Percentiles rank a stretch among this genome's conserved stretches.
Evolutionary conservation across 1,140 invertebrate species (phyloP).

Genomic region (Geopemphigus sp.): DNA sequence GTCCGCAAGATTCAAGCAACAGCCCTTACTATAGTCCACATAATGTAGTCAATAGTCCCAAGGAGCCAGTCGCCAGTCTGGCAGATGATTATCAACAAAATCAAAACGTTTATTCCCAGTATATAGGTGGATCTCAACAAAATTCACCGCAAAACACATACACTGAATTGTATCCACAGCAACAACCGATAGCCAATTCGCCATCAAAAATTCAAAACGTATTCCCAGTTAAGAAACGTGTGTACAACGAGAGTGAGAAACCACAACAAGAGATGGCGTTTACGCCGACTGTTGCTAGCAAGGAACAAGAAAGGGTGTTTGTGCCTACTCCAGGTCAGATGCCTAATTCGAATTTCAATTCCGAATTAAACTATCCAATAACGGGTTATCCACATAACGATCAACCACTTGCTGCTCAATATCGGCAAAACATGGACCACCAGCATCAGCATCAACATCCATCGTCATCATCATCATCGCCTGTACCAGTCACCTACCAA

Average conservation of each 20-base stretch:
- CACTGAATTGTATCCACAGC: slow-evolving; percentile 33
- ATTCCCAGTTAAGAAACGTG: slow-evolving; percentile 61
- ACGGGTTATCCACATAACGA: slow-evolving; percentile 16
- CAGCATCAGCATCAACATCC: neutral
- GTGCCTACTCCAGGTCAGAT: slow-evolving; percentile 53
- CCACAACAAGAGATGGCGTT: slow-evolving; percentile 51
- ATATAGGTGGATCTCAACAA: slow-evolving; percentile 19
- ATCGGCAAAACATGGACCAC: slow-evolving; percentile 31
- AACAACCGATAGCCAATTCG: neutral
- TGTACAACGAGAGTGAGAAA: slow-evolving; percentile 60
- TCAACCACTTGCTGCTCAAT: slow-evolving; percentile 19
- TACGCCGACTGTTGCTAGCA: slow-evolving; percentile 50
- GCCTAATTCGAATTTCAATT: slow-evolving; percentile 51
- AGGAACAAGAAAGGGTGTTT: slow-evolving; percentile 51
- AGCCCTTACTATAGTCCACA: slow-evolving; percentile 48
- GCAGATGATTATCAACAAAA: slow-evolving; percentile 37
- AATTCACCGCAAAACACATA: slow-evolving; percentile 37
- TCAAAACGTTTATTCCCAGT: slow-evolving; percentile 26
- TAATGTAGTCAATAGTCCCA: slow-evolving; percentile 29
- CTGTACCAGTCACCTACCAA: slow-evolving; percentile 31
- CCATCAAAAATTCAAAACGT: slow-evolving; percentile 18
- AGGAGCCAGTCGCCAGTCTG: slow-evolving; percentile 34
- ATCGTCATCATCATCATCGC: neutral
- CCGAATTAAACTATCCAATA: slow-evolving; percentile 24
- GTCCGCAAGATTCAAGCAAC: slow-evolving; percentile 49